Base-by-base conservation (phyloP, 2,113 vertebrate genomes). In the Oryzias curvinotus region DNA sequence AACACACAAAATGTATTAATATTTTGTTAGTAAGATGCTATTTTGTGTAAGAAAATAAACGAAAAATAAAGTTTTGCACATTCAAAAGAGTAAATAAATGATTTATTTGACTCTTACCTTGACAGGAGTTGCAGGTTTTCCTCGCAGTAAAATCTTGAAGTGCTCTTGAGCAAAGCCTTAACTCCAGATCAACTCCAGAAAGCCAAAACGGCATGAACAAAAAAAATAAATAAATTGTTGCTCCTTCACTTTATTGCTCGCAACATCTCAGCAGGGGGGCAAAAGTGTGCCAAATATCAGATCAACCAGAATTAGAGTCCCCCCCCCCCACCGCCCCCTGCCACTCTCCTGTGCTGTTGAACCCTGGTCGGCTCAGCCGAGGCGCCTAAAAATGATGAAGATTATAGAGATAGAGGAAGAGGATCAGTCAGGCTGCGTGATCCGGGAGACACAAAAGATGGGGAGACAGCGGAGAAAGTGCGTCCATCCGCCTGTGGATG, bases 381-480 rank as follows among this genome's bases (percentile, higher is more conserved):
- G 21, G 21, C 21, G 21, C 21, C 21, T 12, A 17, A 18, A 44
- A 53, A 1, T 42, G 46, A 19, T 15, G 44, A 48, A 42, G 44
- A 52, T 44, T 67, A 49, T 54, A 64, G 15, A 5, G 36, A 51
- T 36, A 36, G 50, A 41, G 57, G 10, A 2, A 30, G 1, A 43
- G 56, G 82, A 82, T 52, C 77, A 54, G 65, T 25, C 45, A 54
- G 58, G 43, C 50, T 45, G 68, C 43, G 62, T 44, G 70, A 67
- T 73, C 60, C 62, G 56, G 0, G 66, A 42, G 65, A 54, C 52
- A 95, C 94, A 94, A 94, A 52, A 48, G 87, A 84, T 81, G 80
- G 59, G 68, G 30, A 74, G 73, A 79, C 83, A 82, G 79, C 68
- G 81, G 57, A 52, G 72, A 76, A 88, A 89, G 87, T 91, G 85